These are phyloP conservation scores for Suillia variegata DNA, from an alignment of 2,888 invertebrate species.

Conservation along the genomic window DNA sequence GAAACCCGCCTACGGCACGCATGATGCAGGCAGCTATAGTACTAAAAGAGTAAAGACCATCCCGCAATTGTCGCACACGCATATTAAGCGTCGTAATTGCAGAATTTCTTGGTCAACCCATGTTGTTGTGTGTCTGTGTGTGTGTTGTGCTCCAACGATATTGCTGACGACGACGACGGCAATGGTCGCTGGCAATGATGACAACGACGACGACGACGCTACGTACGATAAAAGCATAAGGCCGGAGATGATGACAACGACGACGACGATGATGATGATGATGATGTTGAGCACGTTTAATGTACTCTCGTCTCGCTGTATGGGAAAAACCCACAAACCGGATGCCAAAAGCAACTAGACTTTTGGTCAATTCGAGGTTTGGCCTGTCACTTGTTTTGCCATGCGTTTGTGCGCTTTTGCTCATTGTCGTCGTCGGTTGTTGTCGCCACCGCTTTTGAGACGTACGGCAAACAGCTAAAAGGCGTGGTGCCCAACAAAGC, in stretches of 20 bases:
- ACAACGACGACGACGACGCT: conserved; percentile 1
- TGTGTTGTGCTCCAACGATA: conserved; percentile 4
- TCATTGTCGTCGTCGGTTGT: not conserved
- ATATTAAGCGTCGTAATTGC: not conserved
- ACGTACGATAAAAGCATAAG: too few relatives aligned
- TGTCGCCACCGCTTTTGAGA: conserved; percentile 19
- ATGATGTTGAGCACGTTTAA: conserved; percentile 14
- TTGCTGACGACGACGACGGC: conserved; percentile 13
- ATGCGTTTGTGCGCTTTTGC: not conserved
- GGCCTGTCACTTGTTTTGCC: conserved; percentile 50
- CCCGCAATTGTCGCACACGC: not conserved
- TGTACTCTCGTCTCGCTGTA: conserved; percentile 12
- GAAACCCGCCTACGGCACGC: not conserved
- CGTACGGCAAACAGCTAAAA: conserved; percentile 43
- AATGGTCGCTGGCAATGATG: conserved; percentile 5
- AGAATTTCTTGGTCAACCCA: conserved; percentile 1
- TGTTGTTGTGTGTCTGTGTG: not conserved
- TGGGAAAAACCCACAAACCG: conserved; percentile 18
- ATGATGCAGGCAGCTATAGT: not conserved
- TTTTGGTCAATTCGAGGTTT: conserved; percentile 59
- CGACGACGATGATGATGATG: conserved; percentile 3
- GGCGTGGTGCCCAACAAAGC: conserved; percentile 27
- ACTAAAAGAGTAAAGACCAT: not conserved
- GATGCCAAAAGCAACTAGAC: conserved; percentile 43
- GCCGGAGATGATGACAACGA: conserved; percentile 23